phyloP scores from a whole-genome alignment of 2,113 vertebrate genomes.

The Bubalus kerabau region DNA sequence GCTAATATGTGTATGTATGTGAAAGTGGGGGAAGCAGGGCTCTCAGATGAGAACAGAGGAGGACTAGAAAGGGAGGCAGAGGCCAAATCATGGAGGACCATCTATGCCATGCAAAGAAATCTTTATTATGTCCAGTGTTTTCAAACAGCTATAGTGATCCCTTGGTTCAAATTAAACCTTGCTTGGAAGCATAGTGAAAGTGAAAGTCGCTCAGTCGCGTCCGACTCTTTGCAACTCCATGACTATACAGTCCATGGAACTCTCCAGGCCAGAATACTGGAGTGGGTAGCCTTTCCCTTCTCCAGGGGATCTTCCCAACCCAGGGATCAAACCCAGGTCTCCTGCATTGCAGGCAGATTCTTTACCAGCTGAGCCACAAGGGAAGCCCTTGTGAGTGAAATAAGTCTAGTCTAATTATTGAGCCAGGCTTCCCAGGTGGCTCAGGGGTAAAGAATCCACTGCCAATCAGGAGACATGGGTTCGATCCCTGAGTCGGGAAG shows the following conservation, averaged over 20 bases:
- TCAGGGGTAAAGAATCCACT: neutral
- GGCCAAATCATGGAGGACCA: neutral
- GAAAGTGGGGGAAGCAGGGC: neutral
- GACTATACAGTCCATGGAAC: neutral
- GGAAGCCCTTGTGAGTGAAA: neutral
- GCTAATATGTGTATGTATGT: neutral
- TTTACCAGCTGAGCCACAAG: neutral
- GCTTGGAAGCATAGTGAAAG: neutral
- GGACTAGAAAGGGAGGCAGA: neutral
- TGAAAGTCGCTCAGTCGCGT: neutral
- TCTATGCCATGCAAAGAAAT: neutral
- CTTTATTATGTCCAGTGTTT: neutral
- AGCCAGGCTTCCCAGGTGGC: neutral
- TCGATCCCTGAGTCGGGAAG: neutral
- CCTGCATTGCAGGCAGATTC: neutral
- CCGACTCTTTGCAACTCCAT: neutral
- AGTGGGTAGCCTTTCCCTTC: neutral
- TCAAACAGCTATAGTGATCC: neutral
- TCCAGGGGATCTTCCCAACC: neutral
- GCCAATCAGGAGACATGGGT: neutral
- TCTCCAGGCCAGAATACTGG: neutral
- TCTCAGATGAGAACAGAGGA: neutral
- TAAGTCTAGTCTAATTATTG: neutral
- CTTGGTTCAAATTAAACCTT: neutral
- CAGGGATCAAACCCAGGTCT: neutral